Percentiles rank a stretch among this genome's conserved stretches.
Evolutionary conservation across 2,113 vertebrate genomes (phyloP).

Genomic region (Verasper variegatus): DNA sequence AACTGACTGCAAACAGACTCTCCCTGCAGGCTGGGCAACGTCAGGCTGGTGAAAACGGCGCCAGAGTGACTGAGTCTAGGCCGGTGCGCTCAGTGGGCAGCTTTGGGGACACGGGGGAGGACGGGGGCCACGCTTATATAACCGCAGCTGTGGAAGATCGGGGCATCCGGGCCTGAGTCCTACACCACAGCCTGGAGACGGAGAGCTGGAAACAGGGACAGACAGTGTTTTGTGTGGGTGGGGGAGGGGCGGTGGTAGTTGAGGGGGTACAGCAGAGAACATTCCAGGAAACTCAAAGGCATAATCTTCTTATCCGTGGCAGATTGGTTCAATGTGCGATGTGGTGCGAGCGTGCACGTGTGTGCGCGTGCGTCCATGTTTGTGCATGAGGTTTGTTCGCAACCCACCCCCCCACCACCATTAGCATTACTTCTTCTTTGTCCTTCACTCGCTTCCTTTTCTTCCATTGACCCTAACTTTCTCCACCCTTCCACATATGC

Average conservation of each 20-base stretch:
- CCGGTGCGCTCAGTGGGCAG: conserved; percentile 19
- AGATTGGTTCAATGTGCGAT: conserved; percentile 70
- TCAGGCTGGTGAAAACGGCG: conserved; percentile 13
- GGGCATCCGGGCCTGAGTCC: conserved; percentile 54
- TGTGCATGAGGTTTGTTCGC: conserved; percentile 45
- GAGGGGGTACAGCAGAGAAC: conserved; percentile 64
- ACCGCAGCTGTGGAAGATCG: conserved; percentile 49
- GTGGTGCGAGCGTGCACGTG: conserved; percentile 24
- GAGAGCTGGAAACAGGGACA: conserved; percentile 32
- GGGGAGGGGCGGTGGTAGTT: conserved; percentile 51
- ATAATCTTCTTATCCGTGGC: conserved; percentile 82
- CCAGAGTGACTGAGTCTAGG: conserved; percentile 27
- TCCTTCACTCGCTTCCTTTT: conserved; percentile 31
- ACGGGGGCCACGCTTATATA: conserved; percentile 66
- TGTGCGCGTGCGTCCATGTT: conserved; percentile 9
- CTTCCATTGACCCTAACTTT: conserved; percentile 33
- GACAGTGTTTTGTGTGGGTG: conserved; percentile 49
- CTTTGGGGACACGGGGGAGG: conserved; percentile 37
- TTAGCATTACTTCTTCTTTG: conserved; percentile 21
- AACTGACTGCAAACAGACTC: conserved; percentile 32
- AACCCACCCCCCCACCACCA: conserved; percentile 29
- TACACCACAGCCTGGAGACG: conserved; percentile 30
- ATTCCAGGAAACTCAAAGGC: conserved; percentile 78
- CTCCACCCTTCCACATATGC: conserved; percentile 1
- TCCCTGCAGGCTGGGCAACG: conserved; percentile 19